Conservation (phyloP, 1,140 invertebrate genomes). For the Orchesella cincta region DNA sequence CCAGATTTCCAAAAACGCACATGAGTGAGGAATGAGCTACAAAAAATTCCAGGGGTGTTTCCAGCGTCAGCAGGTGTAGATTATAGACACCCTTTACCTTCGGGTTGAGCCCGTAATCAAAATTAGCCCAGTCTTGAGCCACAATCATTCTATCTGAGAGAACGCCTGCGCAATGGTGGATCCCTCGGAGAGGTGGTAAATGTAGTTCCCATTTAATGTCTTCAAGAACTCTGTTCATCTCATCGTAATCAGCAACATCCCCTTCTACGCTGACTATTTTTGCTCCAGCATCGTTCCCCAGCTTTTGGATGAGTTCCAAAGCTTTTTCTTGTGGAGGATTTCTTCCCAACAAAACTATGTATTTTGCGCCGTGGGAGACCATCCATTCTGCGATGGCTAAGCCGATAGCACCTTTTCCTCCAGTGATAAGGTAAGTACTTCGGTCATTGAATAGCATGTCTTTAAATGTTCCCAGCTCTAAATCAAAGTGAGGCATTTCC, state of each 20-base stretch:
- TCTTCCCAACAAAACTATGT: neutral
- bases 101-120: too few relatives aligned
- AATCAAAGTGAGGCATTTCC: too few relatives aligned
- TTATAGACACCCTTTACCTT: conserved; percentile 33
- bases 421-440: too few relatives aligned
- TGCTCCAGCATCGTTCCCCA: neutral
- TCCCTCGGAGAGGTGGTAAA: conserved; percentile 16
- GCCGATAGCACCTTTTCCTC: too few relatives aligned
- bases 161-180: too few relatives aligned
- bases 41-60: conserved; percentile 26
- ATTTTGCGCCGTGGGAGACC: conserved; percentile 3
- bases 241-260: neutral
- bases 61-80: conserved; percentile 17
- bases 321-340: too few relatives aligned
- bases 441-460: too few relatives aligned
- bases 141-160: neutral
- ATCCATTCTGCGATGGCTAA: neutral
- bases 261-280: neutral
- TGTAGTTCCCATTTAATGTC: neutral
- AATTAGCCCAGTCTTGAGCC: too few relatives aligned
- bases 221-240: too few relatives aligned
- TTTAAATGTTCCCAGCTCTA: too few relatives aligned
- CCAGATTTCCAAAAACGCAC: too few relatives aligned
- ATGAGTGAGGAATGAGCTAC: conserved; percentile 32
- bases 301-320: too few relatives aligned